phyloP scores from a whole-genome alignment of 2,113 vertebrate genomes.

The Aleadryas rufinucha region DNA sequence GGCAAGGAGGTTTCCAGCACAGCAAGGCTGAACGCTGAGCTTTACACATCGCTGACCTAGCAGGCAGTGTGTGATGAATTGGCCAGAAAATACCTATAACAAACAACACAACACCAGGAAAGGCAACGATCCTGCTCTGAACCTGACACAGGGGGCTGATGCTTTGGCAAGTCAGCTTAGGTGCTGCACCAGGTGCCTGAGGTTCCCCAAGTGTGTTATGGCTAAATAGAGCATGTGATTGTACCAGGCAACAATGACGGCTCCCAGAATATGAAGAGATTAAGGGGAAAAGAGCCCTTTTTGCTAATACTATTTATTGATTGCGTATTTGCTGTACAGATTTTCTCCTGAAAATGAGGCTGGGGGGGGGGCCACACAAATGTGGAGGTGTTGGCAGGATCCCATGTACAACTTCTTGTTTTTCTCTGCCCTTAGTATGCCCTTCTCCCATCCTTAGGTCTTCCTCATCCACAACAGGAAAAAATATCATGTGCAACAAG shows the following conservation, averaged over 20 bases:
- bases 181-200: background rate
- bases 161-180: background rate
- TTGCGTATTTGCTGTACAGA: background rate
- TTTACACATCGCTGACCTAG: background rate
- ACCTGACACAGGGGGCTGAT: background rate
- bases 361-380: background rate
- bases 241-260: background rate
- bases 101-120: background rate
- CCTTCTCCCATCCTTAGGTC: background rate
- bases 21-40: background rate
- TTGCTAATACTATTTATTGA: background rate
- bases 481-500: background rate
- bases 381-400: background rate
- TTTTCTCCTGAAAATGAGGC: background rate
- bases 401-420: background rate
- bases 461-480: conserved; percentile 19
- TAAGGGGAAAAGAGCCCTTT: background rate
- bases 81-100: background rate
- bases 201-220: background rate
- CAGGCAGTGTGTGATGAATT: background rate
- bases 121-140: background rate
- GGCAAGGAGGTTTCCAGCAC: background rate
- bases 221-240: background rate
- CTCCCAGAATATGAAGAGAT: background rate
- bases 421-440: background rate